Percentiles rank a stretch among this genome's conserved stretches.
phyloP scores from a whole-genome alignment of 2,888 invertebrate genomes.

The Schrankia costaestrigalis region DNA sequence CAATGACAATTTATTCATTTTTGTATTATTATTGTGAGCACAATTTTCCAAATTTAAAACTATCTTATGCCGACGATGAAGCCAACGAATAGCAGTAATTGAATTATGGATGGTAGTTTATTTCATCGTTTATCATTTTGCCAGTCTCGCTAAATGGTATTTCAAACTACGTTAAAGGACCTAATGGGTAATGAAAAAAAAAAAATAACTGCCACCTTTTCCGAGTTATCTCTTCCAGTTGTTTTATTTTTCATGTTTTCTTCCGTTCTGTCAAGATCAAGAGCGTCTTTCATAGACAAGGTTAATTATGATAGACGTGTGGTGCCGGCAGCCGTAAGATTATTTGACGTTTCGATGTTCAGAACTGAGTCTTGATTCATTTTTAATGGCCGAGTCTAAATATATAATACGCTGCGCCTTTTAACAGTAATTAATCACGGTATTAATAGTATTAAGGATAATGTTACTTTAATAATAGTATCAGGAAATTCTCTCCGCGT shows the following conservation, averaged over 20 bases:
- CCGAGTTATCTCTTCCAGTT: slow-evolving; percentile 36
- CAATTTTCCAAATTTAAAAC: no score
- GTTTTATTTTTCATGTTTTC: slow-evolving; percentile 23
- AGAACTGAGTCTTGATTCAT: slow-evolving; percentile 44
- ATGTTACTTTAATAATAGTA: no score
- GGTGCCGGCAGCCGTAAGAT: slow-evolving; percentile 37
- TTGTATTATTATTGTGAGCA: no score
- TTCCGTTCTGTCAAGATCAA: slow-evolving; percentile 54
- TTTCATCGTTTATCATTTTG: no score
- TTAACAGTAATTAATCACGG: slow-evolving; percentile 6
- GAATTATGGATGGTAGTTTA: no score
- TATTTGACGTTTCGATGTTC: slow-evolving; percentile 34
- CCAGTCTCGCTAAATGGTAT: no score
- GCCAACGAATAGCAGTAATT: no score
- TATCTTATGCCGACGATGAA: no score
- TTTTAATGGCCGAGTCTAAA: background rate
- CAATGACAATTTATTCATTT: no score
- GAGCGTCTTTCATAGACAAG: slow-evolving; percentile 52
- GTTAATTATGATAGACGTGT: slow-evolving; percentile 51
- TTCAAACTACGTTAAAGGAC: no score
- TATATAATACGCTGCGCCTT: slow-evolving; percentile 5
- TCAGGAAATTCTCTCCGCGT: no score
- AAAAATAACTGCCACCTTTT: background rate
- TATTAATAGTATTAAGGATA: background rate
- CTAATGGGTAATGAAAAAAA: background rate